These are phyloP conservation scores for Hartigia nigra DNA, from an alignment of 2,888 invertebrate genomes.

Conservation along the genomic window DNA sequence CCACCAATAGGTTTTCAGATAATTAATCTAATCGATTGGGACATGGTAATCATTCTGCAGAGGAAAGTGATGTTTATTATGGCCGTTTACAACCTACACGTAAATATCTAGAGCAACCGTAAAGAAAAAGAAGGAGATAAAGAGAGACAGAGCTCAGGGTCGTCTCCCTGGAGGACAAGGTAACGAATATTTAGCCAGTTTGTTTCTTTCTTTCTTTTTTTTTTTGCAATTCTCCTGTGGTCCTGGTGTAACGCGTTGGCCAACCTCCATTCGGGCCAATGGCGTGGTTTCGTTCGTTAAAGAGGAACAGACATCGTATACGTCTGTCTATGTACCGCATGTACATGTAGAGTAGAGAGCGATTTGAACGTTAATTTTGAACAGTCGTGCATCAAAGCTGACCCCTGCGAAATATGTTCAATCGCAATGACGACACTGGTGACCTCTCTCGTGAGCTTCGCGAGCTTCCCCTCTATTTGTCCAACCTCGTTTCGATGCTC, in stretches of 20 bases:
- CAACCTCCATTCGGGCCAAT: neutral
- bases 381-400: neutral
- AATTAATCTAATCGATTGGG: neutral
- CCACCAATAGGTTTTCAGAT: neutral
- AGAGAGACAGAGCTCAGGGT: too few species aligned
- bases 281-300: neutral
- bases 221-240: neutral
- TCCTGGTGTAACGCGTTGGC: neutral
- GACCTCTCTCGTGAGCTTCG: neutral
- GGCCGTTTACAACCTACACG: neutral
- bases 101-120: neutral
- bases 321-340: neutral
- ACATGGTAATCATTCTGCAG: neutral
- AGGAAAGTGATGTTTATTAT: neutral
- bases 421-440: neutral
- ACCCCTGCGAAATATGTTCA: neutral
- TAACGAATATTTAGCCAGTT: neutral
- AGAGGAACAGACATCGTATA: neutral
- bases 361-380: slow-evolving; percentile 6
- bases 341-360: neutral
- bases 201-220: neutral
- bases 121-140: too few species aligned
- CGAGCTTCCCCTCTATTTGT: slow-evolving; percentile 28
- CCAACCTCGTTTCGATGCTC: slow-evolving; percentile 37
- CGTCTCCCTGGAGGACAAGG: neutral